Conservation (phyloP, 2,888 invertebrate genomes). For the Patella ulyssiponensis region DNA sequence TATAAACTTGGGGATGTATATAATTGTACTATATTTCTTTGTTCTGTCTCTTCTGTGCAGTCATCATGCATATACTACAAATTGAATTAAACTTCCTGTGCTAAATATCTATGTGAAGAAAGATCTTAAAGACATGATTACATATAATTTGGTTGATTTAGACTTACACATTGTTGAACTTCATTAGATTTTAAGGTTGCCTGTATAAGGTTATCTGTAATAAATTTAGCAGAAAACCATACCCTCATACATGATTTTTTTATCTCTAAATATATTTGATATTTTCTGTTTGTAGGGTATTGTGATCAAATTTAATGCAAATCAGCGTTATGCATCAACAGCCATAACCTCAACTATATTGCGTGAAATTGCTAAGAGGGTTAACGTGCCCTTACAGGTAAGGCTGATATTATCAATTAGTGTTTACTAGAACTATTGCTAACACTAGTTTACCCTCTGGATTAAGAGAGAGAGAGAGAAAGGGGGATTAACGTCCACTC, state of each 20-base stretch:
- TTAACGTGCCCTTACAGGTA: slow-evolving; percentile 73
- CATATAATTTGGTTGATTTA: no score
- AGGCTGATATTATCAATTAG: background rate
- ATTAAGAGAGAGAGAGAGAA: no score
- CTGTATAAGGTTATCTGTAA: background rate
- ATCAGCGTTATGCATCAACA: slow-evolving; percentile 75
- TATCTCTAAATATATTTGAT: background rate
- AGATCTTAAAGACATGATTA: no score
- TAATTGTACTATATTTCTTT: background rate
- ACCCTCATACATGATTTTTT: background rate
- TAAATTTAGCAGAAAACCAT: background rate
- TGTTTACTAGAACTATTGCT: no score
- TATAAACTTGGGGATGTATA: background rate
- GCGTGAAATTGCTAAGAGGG: slow-evolving; percentile 71
- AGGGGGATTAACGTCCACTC: no score
- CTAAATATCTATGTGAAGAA: no score
- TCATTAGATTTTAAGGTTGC: no score
- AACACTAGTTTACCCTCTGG: no score
- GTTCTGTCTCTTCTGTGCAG: background rate
- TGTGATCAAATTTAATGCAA: slow-evolving; percentile 73
- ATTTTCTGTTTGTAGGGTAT: slow-evolving; percentile 57
- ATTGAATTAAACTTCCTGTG: background rate
- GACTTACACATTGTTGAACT: no score
- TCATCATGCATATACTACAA: background rate
- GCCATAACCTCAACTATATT: slow-evolving; percentile 73